Evolutionary conservation across 2,888 invertebrate species (phyloP).

Genomic region (Neoitamus cyanurus): DNA sequence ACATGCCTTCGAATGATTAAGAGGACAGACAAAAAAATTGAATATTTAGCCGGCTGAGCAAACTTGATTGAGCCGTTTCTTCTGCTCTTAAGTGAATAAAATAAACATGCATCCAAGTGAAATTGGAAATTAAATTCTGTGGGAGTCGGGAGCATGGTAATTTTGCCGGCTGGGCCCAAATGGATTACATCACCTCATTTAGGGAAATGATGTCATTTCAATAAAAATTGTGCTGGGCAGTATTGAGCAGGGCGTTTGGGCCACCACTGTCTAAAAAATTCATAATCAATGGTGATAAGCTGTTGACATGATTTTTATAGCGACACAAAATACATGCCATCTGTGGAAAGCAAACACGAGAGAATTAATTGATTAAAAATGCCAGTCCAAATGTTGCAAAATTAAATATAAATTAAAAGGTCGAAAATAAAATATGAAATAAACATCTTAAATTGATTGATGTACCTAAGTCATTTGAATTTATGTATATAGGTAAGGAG

Average conservation of each 20-base stretch:
- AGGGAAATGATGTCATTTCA: slow-evolving; percentile 14
- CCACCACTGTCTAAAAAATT: background rate
- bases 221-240: background rate
- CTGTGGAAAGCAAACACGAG: too few relatives aligned
- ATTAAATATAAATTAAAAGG: too few relatives aligned
- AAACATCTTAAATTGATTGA: too few relatives aligned
- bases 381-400: too few relatives aligned
- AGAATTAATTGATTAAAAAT: too few relatives aligned
- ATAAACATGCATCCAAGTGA: background rate
- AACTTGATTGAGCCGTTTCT: slow-evolving; percentile 2
- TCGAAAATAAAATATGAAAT: too few relatives aligned
- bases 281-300: background rate
- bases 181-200: background rate
- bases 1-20: background rate
- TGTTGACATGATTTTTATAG: too few relatives aligned
- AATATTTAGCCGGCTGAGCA: background rate
- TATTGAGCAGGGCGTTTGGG: background rate
- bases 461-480: too few relatives aligned
- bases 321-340: too few relatives aligned
- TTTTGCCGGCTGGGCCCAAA: background rate
- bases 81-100: background rate
- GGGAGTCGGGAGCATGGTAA: background rate
- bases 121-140: slow-evolving; percentile 2
- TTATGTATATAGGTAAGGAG: too few relatives aligned
- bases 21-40: background rate